A percentile compares a stretch with the other conserved stretches of the same genome.
These are phyloP conservation scores for Sebastes aleutianus DNA, from an alignment of 2,797 vertebrate genomes.

Conservation along the genomic window DNA sequence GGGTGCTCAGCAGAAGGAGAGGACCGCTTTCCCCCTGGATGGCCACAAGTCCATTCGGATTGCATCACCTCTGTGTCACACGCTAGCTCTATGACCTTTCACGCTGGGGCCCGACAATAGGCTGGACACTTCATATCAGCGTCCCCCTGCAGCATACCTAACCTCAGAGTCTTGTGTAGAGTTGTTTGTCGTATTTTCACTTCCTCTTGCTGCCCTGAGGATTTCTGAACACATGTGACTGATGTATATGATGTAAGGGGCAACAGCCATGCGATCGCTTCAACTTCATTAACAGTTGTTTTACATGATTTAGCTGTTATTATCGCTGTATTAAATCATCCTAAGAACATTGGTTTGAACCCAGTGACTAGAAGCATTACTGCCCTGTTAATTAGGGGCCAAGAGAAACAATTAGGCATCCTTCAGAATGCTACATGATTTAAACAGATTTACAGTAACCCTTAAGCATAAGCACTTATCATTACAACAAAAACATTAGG, in stretches of 20 bases:
- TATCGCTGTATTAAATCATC: conserved; percentile 7
- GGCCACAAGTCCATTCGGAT: conserved; percentile 68
- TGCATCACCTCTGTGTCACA: conserved; percentile 71
- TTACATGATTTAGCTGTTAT: conserved; percentile 12
- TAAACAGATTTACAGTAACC: conserved; percentile 57
- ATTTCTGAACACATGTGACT: not conserved
- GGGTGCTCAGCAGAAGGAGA: conserved; percentile 53
- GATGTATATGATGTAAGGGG: not conserved
- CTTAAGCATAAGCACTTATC: conserved; percentile 53
- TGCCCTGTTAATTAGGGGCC: conserved; percentile 42
- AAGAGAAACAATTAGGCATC: conserved; percentile 47
- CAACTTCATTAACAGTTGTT: conserved; percentile 1
- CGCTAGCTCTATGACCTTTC: conserved; percentile 73
- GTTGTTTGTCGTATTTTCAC: conserved; percentile 31
- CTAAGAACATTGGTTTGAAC: conserved; percentile 5
- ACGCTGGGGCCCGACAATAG: conserved; percentile 62
- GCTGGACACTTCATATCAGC: conserved; percentile 52
- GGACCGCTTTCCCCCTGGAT: conserved; percentile 64
- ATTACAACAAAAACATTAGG: conserved; percentile 47
- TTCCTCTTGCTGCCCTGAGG: conserved; percentile 1
- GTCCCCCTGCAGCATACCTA: conserved; percentile 44
- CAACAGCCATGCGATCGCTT: not conserved
- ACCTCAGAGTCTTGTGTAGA: conserved; percentile 1
- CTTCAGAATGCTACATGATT: conserved; percentile 34
- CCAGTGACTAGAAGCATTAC: conserved; percentile 17